Evolutionary conservation across 1,140 invertebrate genomes (phyloP).

Genomic region (Chrysoperla carnea): DNA sequence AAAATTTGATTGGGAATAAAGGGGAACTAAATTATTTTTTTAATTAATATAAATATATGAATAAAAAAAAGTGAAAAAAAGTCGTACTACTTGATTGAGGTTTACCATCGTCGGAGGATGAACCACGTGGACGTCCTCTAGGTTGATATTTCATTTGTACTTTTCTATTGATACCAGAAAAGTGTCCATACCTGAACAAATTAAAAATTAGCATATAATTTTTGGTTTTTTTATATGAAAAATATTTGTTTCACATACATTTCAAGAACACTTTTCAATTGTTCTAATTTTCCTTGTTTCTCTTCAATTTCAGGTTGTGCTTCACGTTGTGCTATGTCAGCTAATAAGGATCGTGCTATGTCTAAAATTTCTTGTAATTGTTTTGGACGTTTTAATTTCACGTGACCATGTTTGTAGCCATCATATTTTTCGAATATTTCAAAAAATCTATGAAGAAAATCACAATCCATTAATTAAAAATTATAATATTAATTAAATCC

Average conservation of each 20-base stretch:
- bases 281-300: slow-evolving; percentile 90
- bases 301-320: slow-evolving; percentile 90
- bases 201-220: slow-evolving; percentile 1
- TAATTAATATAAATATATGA: no score
- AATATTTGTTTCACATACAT: slow-evolving; percentile 51
- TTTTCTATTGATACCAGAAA: slow-evolving; percentile 99
- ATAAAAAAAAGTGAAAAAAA: slow-evolving; percentile 2
- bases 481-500: slow-evolving; percentile 1
- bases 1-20: not conserved
- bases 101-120: slow-evolving; percentile 89
- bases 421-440: slow-evolving; percentile 97
- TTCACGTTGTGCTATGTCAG: slow-evolving; percentile 69
- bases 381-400: slow-evolving; percentile 94
- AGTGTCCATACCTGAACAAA: slow-evolving; percentile 84
- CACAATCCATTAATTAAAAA: not conserved
- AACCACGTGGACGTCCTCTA: slow-evolving; percentile 76
- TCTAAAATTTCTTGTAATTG: slow-evolving; percentile 96
- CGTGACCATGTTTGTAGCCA: slow-evolving; percentile 85
- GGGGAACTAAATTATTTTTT: not conserved
- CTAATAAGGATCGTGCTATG: slow-evolving; percentile 73
- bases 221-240: slow-evolving; percentile 3
- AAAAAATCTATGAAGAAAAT: slow-evolving; percentile 62
- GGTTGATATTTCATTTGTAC: slow-evolving; percentile 99
- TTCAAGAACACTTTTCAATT: slow-evolving; percentile 95
- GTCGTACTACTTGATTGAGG: slow-evolving; percentile 9